A percentile compares a stretch with the other conserved stretches of the same genome.
Evolutionary conservation across 1,140 invertebrate genomes (phyloP).

Genomic region (Harlomillsia oculata): DNA sequence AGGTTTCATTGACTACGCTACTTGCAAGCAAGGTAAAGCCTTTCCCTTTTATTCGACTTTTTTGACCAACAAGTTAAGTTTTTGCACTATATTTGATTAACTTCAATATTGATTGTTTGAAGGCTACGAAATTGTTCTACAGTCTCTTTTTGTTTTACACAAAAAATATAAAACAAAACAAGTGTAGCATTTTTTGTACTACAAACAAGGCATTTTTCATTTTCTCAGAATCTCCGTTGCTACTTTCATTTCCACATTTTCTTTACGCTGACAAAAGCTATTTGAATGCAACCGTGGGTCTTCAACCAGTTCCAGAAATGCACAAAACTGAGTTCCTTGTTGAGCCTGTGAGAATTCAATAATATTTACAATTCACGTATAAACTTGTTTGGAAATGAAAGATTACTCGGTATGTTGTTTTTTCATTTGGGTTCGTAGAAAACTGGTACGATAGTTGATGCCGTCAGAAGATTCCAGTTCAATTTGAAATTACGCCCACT

Average conservation of each 20-base stretch:
- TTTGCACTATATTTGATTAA: no score
- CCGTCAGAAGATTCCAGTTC: conserved; percentile 19
- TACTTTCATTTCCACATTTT: conserved; percentile 21
- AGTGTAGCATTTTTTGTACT: no score
- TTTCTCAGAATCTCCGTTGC: conserved; percentile 18
- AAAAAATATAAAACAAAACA: no score
- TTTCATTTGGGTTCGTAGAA: background rate
- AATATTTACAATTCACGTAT: background rate
- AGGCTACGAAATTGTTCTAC: no score
- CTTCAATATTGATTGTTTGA: no score
- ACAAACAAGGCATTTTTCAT: no score
- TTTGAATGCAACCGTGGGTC: background rate
- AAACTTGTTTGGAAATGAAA: background rate
- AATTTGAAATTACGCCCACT: conserved; percentile 20
- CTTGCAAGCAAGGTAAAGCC: conserved; percentile 21
- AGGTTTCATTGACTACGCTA: conserved; percentile 16
- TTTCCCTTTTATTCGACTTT: background rate
- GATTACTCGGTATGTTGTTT: no score
- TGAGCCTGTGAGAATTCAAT: conserved; percentile 16
- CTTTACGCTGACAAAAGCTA: conserved; percentile 17
- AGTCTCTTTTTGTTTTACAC: no score
- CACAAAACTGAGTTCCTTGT: conserved; percentile 19
- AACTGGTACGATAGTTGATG: conserved; percentile 15
- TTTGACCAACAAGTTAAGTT: no score
- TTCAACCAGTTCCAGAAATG: conserved; percentile 10